phyloP scores from a whole-genome alignment of 2,113 vertebrate species.

The Narcine bancroftii region DNA sequence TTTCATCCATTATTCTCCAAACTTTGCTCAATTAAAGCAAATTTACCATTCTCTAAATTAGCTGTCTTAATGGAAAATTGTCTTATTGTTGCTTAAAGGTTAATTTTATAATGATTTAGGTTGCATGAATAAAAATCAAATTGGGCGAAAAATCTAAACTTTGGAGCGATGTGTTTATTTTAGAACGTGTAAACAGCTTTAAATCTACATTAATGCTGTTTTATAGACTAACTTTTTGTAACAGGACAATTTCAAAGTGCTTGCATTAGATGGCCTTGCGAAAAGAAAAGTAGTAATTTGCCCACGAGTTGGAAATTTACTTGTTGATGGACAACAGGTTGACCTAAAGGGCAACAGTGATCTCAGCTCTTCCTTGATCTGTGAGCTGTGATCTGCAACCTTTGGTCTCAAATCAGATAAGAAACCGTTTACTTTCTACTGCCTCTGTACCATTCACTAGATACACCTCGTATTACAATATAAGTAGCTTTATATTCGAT shows the following conservation, averaged over 20 bases:
- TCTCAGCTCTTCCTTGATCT: constrained; percentile 59
- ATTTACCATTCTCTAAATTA: not conserved
- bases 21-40: not conserved
- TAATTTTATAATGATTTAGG: not conserved
- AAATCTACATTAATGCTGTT: not conserved
- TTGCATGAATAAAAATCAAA: not conserved
- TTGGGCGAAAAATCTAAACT: not conserved
- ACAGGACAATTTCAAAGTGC: constrained; percentile 22
- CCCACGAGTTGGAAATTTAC: not conserved
- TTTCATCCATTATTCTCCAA: not conserved
- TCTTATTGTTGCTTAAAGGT: not conserved
- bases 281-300: not conserved
- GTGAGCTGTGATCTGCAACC: constrained; percentile 42
- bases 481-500: constrained; percentile 30
- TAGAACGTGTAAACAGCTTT: not conserved
- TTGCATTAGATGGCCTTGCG: not conserved
- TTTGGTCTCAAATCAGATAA: constrained; percentile 44
- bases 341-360: constrained; percentile 58
- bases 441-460: constrained; percentile 22
- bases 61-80: not conserved
- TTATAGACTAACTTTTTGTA: not conserved
- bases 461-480: constrained; percentile 28
- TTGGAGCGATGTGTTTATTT: not conserved
- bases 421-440: constrained; percentile 37
- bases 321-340: constrained; percentile 50